A percentile compares a stretch with the other conserved stretches of the same genome.
phyloP scores from a whole-genome alignment of 2,113 vertebrate genomes.

The Varanus salvator region DNA sequence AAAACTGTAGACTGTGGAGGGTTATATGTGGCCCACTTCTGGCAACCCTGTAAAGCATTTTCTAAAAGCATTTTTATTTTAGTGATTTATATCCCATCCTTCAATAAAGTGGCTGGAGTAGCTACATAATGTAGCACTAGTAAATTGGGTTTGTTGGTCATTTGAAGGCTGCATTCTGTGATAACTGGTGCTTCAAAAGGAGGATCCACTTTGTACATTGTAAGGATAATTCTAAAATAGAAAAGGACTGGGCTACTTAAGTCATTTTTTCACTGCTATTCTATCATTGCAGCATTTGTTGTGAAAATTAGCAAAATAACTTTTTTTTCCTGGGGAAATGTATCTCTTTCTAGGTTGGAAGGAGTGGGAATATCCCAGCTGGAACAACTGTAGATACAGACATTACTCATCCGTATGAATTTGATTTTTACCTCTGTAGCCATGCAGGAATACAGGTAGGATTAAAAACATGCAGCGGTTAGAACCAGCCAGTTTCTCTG shows the following conservation, averaged over 20 bases:
- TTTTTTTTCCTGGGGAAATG: not conserved
- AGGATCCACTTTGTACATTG: not conserved
- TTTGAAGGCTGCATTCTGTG: not conserved
- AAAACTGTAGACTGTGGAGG: no score
- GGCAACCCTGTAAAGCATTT: not conserved
- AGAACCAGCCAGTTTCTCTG: not conserved
- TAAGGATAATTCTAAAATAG: not conserved
- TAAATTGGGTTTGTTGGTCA: not conserved
- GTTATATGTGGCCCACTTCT: no score
- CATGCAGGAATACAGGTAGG: slow-evolving; percentile 99
- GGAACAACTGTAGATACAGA: slow-evolving; percentile 98
- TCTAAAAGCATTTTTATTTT: not conserved
- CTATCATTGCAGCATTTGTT: not conserved
- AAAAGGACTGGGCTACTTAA: not conserved
- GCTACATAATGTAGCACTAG: not conserved
- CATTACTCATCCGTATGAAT: slow-evolving; percentile 98
- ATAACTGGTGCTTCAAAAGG: not conserved
- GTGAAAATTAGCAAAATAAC: not conserved
- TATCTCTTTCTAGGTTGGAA: slow-evolving; percentile 85
- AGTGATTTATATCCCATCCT: not conserved
- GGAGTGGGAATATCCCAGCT: slow-evolving; percentile 98
- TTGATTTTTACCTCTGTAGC: slow-evolving; percentile 99
- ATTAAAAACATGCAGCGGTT: not conserved
- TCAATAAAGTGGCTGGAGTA: not conserved
- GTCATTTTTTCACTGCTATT: not conserved